phyloP scores from a whole-genome alignment of 2,797 vertebrate species.

The Sebastolobus alascanus region DNA sequence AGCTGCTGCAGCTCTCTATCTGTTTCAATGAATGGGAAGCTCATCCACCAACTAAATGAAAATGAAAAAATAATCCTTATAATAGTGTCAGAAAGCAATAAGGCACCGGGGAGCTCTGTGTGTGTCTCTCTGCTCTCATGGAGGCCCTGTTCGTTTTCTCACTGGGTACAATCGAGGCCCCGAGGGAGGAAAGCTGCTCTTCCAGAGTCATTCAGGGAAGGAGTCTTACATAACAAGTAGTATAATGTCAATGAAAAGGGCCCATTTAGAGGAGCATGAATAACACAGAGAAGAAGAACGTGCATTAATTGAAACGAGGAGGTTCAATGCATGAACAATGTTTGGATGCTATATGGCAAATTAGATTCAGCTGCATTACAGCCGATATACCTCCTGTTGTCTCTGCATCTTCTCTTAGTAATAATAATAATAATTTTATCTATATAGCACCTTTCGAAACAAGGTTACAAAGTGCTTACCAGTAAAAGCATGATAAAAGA shows the following conservation, averaged over 20 bases:
- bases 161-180: constrained; percentile 77
- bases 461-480: no score
- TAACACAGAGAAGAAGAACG: constrained; percentile 42
- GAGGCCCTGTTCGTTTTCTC: constrained; percentile 69
- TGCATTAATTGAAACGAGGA: constrained; percentile 17
- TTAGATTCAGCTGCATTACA: not conserved
- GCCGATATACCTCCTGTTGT: not conserved
- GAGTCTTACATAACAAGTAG: constrained; percentile 80
- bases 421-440: not conserved
- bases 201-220: constrained; percentile 73
- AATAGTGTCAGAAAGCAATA: constrained; percentile 36
- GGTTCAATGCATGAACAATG: not conserved
- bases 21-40: constrained; percentile 68
- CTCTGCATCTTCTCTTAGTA: not conserved
- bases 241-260: constrained; percentile 81
- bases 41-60: constrained; percentile 38
- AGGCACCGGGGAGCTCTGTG: constrained; percentile 34
- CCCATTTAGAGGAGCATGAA: constrained; percentile 65
- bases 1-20: constrained; percentile 40
- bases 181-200: constrained; percentile 65
- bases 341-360: not conserved
- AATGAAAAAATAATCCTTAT: constrained; percentile 56
- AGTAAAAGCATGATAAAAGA: no score
- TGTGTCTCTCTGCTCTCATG: constrained; percentile 40
- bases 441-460: no score